Evolutionary conservation across 1,140 invertebrate genomes (phyloP).

Genomic region (Oryzaephilus surinamensis): DNA sequence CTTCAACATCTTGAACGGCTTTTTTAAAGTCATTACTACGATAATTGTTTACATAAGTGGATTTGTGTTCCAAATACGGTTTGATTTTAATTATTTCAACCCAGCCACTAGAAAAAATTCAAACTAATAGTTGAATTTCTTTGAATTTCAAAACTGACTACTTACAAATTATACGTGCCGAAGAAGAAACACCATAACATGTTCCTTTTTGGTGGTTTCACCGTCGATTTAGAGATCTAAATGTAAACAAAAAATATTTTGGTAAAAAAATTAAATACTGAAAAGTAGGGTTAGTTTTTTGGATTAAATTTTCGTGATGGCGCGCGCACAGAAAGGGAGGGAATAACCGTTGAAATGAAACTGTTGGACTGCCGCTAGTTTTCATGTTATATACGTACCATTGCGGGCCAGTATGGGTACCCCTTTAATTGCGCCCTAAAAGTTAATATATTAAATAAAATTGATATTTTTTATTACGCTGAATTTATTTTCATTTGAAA

Average conservation of each 20-base stretch:
- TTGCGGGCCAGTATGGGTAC: constrained; percentile 86
- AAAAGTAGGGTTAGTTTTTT: constrained; percentile 4
- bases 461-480: constrained; percentile 3
- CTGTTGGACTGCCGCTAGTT: too few species aligned
- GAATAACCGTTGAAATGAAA: constrained; percentile 30
- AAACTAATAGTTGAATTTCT: too few species aligned
- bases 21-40: constrained; percentile 75
- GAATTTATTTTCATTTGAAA: constrained; percentile 8
- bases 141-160: constrained; percentile 24
- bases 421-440: constrained; percentile 93
- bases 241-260: constrained; percentile 13
- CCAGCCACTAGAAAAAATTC: constrained; percentile 66
- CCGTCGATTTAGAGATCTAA: constrained; percentile 62
- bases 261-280: neutral
- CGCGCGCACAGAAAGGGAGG: constrained; percentile 19
- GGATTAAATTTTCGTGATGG: too few species aligned
- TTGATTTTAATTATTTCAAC: constrained; percentile 79
- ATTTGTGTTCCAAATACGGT: constrained; percentile 72
- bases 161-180: constrained; percentile 89
- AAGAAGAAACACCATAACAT: constrained; percentile 87
- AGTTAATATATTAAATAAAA: constrained; percentile 34
- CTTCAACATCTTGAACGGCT: constrained; percentile 77
- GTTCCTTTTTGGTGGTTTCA: constrained; percentile 52
- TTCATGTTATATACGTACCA: constrained; percentile 55
- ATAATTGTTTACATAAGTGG: constrained; percentile 63